Evolutionary conservation across 2,888 invertebrate genomes (phyloP).

Genomic region (Danaus chrysippus): DNA sequence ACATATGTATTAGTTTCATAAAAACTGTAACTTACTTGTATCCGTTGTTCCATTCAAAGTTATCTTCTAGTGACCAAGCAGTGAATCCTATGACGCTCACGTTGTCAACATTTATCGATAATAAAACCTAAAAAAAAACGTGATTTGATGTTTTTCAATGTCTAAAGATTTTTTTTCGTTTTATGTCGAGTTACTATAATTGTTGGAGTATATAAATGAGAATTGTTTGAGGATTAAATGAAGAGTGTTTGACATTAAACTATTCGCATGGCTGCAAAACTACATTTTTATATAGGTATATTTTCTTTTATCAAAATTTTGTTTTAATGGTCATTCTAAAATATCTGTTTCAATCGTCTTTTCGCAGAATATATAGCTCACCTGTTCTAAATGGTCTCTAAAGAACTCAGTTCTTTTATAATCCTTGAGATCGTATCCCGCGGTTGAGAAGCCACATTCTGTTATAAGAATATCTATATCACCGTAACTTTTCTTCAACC

Average conservation of each 20-base stretch:
- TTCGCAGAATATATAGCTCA: constrained; percentile 21
- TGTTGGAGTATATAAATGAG: no score
- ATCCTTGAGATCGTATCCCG: constrained; percentile 43
- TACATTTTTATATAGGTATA: background rate
- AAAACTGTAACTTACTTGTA: constrained; percentile 69
- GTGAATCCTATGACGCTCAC: constrained; percentile 82
- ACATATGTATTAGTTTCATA: no score
- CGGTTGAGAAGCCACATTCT: constrained; percentile 63
- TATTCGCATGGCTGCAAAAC: no score
- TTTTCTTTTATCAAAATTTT: constrained; percentile 54
- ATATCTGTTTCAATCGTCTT: background rate
- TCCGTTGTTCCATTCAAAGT: constrained; percentile 86
- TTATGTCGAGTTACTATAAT: no score
- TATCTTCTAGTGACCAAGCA: constrained; percentile 87
- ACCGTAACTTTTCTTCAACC: constrained; percentile 59
- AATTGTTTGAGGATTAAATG: no score
- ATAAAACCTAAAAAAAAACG: constrained; percentile 35
- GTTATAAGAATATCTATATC: constrained; percentile 60
- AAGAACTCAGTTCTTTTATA: constrained; percentile 38
- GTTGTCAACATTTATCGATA: constrained; percentile 62
- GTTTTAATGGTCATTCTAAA: constrained; percentile 38
- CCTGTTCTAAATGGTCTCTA: constrained; percentile 46
- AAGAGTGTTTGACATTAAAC: no score
- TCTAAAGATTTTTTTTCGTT: no score
- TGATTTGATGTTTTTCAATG: no score